phyloP scores from a whole-genome alignment of 2,888 invertebrate species.

The Halictus quadricinctus region DNA sequence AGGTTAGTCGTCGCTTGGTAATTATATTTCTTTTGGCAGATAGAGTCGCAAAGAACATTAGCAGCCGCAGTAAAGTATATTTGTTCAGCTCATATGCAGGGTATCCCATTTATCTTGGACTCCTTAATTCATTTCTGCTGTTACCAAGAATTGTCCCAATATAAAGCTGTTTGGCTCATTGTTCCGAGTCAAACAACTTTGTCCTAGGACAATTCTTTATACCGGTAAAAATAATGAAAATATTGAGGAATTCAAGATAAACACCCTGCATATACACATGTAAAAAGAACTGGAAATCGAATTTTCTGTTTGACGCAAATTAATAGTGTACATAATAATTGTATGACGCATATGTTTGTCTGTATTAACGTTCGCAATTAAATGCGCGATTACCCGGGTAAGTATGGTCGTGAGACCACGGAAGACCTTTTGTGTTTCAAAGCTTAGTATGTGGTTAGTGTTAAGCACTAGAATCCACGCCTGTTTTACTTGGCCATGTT shows the following conservation, averaged over 20 bases:
- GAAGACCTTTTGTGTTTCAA: constrained; percentile 15
- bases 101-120: neutral
- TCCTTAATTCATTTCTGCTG: neutral
- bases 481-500: constrained; percentile 17
- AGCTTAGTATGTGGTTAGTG: constrained; percentile 28
- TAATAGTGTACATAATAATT: constrained; percentile 34
- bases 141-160: neutral
- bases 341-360: constrained; percentile 36
- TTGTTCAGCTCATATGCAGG: constrained; percentile 37
- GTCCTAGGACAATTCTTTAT: neutral
- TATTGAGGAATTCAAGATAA: neutral
- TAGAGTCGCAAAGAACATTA: constrained; percentile 26
- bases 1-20: constrained; percentile 81
- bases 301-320: constrained; percentile 28
- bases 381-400: constrained; percentile 51
- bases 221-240: neutral
- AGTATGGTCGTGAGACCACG: constrained; percentile 45
- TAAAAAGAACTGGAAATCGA: constrained; percentile 19
- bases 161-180: too few relatives aligned
- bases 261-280: neutral
- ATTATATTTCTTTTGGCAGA: constrained; percentile 39
- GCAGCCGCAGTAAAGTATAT: constrained; percentile 22
- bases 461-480: constrained; percentile 26
- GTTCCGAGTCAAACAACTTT: too few relatives aligned
- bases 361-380: constrained; percentile 43